Percentiles rank a stretch among this genome's conserved stretches.
Conservation (phyloP, 2,888 invertebrate genomes). For the Andrena dorsata region DNA sequence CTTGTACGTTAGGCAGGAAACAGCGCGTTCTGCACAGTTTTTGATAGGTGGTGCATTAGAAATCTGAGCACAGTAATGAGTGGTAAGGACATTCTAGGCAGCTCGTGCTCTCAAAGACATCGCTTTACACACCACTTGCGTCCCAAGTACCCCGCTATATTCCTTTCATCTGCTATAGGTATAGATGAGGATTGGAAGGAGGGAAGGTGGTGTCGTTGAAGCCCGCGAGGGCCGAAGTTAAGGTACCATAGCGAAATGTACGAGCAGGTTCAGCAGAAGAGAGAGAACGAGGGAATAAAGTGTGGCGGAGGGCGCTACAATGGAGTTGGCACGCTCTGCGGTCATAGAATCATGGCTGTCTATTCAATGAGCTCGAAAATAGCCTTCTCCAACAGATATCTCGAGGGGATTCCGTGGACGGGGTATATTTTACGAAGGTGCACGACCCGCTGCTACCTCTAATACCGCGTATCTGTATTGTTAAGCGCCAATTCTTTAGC, state of each 20-base stretch:
- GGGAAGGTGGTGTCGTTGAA: slow-evolving; percentile 70
- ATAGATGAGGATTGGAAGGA: background rate
- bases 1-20: too few relatives aligned
- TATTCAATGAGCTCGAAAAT: slow-evolving; percentile 85
- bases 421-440: slow-evolving; percentile 82
- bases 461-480: slow-evolving; percentile 77
- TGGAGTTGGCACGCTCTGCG: slow-evolving; percentile 84
- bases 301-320: slow-evolving; percentile 82
- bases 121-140: background rate
- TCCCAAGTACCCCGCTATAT: background rate
- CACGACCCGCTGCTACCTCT: slow-evolving; percentile 76
- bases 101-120: background rate
- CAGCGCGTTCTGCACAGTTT: too few relatives aligned
- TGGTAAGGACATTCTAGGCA: background rate
- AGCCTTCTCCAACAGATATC: slow-evolving; percentile 83
- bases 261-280: slow-evolving; percentile 73
- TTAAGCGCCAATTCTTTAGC: slow-evolving; percentile 69
- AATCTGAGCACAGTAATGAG: background rate
- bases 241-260: slow-evolving; percentile 75
- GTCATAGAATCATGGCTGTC: slow-evolving; percentile 85
- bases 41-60: too few relatives aligned
- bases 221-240: slow-evolving; percentile 69
- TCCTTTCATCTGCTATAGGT: background rate
- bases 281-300: slow-evolving; percentile 82
- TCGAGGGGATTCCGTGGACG: slow-evolving; percentile 76